These are phyloP conservation scores for Potamilus streckersoni DNA, from an alignment of 1,140 invertebrate genomes.

Conservation along the genomic window DNA sequence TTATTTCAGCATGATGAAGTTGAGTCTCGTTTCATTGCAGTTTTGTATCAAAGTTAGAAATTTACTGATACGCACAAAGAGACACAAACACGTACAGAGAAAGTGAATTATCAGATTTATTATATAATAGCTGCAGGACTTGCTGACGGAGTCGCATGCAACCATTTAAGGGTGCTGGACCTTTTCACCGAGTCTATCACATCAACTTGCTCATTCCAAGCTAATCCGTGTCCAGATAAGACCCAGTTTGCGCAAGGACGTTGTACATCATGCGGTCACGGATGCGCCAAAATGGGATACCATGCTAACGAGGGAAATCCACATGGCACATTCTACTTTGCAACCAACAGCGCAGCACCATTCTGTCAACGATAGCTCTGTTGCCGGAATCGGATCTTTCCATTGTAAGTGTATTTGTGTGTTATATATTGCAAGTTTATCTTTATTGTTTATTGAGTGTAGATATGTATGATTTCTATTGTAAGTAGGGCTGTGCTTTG, in stretches of 20 bases:
- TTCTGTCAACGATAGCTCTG: slow-evolving; percentile 34
- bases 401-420: no score
- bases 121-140: slow-evolving; percentile 32
- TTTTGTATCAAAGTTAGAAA: not conserved
- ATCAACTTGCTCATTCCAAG: slow-evolving; percentile 77
- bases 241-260: slow-evolving; percentile 79
- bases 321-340: slow-evolving; percentile 55
- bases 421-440: no score
- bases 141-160: slow-evolving; percentile 76
- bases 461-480: no score
- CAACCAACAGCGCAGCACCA: slow-evolving; percentile 34
- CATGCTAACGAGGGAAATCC: slow-evolving; percentile 71
- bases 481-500: no score
- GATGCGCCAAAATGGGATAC: slow-evolving; percentile 86
- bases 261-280: slow-evolving; percentile 81
- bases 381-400: no score
- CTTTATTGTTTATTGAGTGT: no score
- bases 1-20: not conserved
- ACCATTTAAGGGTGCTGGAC: slow-evolving; percentile 86
- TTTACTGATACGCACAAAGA: not conserved
- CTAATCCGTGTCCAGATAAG: slow-evolving; percentile 71
- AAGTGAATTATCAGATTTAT: not conserved
- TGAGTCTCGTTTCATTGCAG: not conserved
- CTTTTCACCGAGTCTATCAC: slow-evolving; percentile 88
- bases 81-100: not conserved